Evolutionary conservation across 2,113 vertebrate species (phyloP).

Genomic region (Sebastes schlegelii): DNA sequence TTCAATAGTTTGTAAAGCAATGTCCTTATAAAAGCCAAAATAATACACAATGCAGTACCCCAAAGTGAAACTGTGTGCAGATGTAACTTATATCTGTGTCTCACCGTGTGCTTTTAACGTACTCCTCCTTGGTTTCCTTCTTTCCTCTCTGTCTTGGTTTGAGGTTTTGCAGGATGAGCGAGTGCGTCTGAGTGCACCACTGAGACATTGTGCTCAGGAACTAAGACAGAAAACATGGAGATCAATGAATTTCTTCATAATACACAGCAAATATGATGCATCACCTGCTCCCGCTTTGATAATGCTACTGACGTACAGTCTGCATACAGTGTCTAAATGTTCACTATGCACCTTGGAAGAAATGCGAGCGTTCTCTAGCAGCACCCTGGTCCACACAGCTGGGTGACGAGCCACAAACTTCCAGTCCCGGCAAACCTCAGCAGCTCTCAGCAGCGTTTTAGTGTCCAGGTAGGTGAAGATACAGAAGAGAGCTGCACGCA

Average conservation of each 20-base stretch:
- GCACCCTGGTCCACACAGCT: slow-evolving; percentile 95
- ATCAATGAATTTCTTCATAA: slow-evolving; percentile 2
- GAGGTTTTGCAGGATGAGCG: slow-evolving; percentile 97
- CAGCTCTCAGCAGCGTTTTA: slow-evolving; percentile 91
- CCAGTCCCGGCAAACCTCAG: slow-evolving; percentile 97
- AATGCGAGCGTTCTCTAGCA: slow-evolving; percentile 95
- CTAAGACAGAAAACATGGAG: slow-evolving; percentile 70
- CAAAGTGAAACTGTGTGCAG: not conserved
- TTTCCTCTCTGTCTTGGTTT: slow-evolving; percentile 96
- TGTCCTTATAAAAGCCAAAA: slow-evolving; percentile 12
- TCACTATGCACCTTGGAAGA: slow-evolving; percentile 87
- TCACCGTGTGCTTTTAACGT: slow-evolving; percentile 97
- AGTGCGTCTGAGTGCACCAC: slow-evolving; percentile 99
- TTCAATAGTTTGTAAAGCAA: not conserved
- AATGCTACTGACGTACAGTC: not conserved
- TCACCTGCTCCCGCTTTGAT: not conserved
- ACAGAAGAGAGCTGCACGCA: slow-evolving; percentile 96
- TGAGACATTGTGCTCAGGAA: slow-evolving; percentile 95
- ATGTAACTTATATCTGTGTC: slow-evolving; percentile 21
- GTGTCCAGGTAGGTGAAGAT: slow-evolving; percentile 99
- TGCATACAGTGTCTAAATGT: not conserved
- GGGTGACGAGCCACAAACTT: slow-evolving; percentile 97
- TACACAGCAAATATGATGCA: not conserved
- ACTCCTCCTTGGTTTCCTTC: slow-evolving; percentile 99
- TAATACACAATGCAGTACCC: not conserved